A percentile compares a stretch with the other conserved stretches of the same genome.
Conservation (phyloP, 2,888 invertebrate genomes). For the Dasypolia templi region DNA sequence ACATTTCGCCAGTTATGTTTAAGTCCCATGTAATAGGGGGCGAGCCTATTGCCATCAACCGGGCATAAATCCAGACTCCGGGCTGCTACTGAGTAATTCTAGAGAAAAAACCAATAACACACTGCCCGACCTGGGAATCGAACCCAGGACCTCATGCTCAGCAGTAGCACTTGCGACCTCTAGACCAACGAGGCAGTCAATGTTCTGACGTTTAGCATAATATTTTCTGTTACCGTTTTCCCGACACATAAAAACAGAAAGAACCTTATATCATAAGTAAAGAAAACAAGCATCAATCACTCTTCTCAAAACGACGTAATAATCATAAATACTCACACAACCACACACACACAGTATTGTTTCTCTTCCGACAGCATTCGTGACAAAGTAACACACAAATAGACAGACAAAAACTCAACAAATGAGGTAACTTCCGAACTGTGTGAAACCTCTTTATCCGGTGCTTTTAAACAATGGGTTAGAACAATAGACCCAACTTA, state of each 20-base stretch:
- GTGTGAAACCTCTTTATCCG: conserved; percentile 67
- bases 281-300: conserved; percentile 41
- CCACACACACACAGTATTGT: conserved; percentile 60
- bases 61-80: too few relatives aligned
- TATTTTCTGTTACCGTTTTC: conserved; percentile 19
- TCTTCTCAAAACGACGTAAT: conserved; percentile 41
- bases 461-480: conserved; percentile 50
- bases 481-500: conserved; percentile 61
- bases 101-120: too few relatives aligned
- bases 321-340: conserved; percentile 49
- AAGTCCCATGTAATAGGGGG: too few relatives aligned
- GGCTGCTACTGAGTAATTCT: too few relatives aligned
- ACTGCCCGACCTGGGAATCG: too few relatives aligned
- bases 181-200: too few relatives aligned
- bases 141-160: too few relatives aligned
- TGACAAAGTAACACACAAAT: conserved; percentile 51
- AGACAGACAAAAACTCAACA: conserved; percentile 53
- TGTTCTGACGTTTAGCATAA: neutral
- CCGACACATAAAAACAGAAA: conserved; percentile 8
- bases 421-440: conserved; percentile 69
- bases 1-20: too few relatives aligned
- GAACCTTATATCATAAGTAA: conserved; percentile 18
- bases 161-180: too few relatives aligned
- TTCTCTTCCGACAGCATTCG: conserved; percentile 59
- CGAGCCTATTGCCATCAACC: too few relatives aligned